phyloP scores from a whole-genome alignment of 2,113 vertebrate genomes.

The Phylloscopus whistleri region DNA sequence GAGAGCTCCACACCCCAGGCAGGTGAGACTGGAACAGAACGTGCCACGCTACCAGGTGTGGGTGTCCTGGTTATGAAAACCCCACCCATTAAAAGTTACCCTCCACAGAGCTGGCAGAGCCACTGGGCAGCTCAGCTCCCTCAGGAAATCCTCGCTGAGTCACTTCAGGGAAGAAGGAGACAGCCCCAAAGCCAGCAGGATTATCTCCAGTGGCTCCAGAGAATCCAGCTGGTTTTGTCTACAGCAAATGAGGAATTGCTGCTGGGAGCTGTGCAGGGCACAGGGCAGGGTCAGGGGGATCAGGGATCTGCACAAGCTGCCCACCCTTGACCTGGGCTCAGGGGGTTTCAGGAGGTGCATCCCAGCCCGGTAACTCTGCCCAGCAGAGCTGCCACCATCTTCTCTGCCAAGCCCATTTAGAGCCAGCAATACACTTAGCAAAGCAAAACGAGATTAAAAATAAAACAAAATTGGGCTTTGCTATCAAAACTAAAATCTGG shows the following conservation, averaged over 20 bases:
- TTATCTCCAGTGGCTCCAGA: background rate
- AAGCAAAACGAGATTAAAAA: background rate
- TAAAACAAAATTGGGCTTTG: background rate
- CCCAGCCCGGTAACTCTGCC: background rate
- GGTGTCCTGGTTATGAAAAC: background rate
- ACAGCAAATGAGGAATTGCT: background rate
- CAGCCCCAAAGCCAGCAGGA: background rate
- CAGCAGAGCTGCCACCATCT: background rate
- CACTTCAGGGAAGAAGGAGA: background rate
- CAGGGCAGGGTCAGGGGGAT: background rate
- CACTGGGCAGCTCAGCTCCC: background rate
- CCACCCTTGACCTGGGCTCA: background rate
- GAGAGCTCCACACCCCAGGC: background rate
- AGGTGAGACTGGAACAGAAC: background rate
- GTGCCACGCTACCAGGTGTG: background rate
- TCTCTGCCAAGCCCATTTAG: background rate
- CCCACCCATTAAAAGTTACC: background rate
- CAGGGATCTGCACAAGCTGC: background rate
- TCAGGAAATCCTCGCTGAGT: background rate
- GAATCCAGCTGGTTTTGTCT: background rate
- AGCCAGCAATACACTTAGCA: background rate
- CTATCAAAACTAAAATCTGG: background rate
- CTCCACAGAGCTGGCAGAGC: background rate
- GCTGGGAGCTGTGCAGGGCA: background rate
- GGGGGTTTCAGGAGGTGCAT: background rate